Evolutionary conservation across 2,113 vertebrate genomes (phyloP).

Genomic region (Corythornis vintsioides): DNA sequence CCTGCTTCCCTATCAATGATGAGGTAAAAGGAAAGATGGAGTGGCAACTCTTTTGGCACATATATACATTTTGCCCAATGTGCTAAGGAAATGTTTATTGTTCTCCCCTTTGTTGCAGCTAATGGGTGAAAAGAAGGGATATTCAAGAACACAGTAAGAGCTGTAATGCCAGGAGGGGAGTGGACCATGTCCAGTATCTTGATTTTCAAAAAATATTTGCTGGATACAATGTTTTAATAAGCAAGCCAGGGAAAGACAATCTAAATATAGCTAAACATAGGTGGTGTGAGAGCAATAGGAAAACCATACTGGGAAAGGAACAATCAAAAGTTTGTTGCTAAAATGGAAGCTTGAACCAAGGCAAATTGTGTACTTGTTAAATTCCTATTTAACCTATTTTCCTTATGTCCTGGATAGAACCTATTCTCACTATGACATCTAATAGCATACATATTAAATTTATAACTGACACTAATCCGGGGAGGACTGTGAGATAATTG

Average conservation of each 20-base stretch:
- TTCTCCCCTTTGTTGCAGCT: background rate
- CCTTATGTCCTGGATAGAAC: background rate
- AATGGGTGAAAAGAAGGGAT: background rate
- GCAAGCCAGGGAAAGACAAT: background rate
- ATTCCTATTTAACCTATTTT: background rate
- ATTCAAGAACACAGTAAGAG: background rate
- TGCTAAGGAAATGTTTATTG: background rate
- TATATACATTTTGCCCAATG: background rate
- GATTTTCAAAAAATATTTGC: background rate
- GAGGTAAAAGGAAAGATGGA: slow-evolving; percentile 39
- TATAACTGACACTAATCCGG: background rate
- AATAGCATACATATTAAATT: background rate
- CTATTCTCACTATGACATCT: background rate
- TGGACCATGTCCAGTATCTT: background rate
- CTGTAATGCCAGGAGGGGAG: background rate
- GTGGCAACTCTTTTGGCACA: background rate
- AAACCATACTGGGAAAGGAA: background rate
- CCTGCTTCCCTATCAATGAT: background rate
- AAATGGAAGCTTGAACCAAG: background rate
- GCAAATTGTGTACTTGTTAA: background rate
- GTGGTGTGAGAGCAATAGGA: background rate
- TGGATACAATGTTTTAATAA: background rate
- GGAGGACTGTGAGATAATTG: background rate
- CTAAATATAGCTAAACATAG: background rate
- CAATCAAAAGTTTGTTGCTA: background rate